These are phyloP conservation scores for Stenopsyche tienmushanensis DNA, from an alignment of 1,140 invertebrate species.

Conservation along the genomic window DNA sequence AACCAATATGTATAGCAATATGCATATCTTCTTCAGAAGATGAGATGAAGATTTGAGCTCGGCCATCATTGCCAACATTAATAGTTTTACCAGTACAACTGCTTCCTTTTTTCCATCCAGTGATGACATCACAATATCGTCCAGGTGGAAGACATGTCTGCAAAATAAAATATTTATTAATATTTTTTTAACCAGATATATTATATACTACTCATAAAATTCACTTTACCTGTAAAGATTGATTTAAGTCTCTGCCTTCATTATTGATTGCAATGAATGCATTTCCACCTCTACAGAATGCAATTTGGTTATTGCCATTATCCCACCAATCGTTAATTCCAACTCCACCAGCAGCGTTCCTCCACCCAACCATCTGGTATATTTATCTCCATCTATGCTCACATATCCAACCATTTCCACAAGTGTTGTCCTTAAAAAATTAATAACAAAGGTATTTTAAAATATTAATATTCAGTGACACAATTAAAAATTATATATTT, in stretches of 20 bases:
- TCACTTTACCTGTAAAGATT: slow-evolving; percentile 7
- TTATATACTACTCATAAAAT: background rate
- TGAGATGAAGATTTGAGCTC: slow-evolving; percentile 57
- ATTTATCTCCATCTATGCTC: slow-evolving; percentile 81
- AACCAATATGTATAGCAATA: slow-evolving; percentile 61
- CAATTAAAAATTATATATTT: background rate
- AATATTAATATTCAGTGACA: background rate
- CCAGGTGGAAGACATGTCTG: slow-evolving; percentile 57
- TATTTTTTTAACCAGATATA: background rate
- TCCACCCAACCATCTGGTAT: slow-evolving; percentile 72
- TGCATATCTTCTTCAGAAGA: slow-evolving; percentile 59
- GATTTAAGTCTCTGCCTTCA: slow-evolving; percentile 50
- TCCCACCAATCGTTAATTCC: slow-evolving; percentile 64
- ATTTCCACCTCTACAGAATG: slow-evolving; percentile 63
- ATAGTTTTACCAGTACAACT: slow-evolving; percentile 62
- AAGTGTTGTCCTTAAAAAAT: slow-evolving; percentile 57
- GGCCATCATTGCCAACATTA: slow-evolving; percentile 55
- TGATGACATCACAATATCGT: slow-evolving; percentile 82
- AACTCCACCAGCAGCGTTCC: slow-evolving; percentile 59
- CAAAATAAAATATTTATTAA: background rate
- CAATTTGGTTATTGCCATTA: slow-evolving; percentile 66
- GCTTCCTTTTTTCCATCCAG: slow-evolving; percentile 55
- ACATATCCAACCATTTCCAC: slow-evolving; percentile 76
- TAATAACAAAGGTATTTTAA: background rate
- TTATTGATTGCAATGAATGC: slow-evolving; percentile 70